Evolutionary conservation across 2,888 invertebrate species (phyloP), one percentile per base, ranked within the genome.

Genomic region (Agriopis leucophaearia): DNA sequence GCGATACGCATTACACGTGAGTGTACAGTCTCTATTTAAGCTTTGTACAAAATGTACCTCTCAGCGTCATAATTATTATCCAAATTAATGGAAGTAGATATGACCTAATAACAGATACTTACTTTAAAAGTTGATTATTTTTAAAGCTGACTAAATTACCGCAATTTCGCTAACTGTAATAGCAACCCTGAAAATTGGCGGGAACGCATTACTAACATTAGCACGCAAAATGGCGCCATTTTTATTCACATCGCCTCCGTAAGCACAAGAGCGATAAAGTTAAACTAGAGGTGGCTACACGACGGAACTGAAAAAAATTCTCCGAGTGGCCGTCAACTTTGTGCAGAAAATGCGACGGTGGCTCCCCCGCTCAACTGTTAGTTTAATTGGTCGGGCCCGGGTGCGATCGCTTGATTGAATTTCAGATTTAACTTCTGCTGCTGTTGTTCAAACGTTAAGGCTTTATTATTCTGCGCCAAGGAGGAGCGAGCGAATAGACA

Each of bases 341-440:
- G 16, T 16, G 16, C 8, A 6, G 1, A 12, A 40, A 54, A 54
- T 18, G 12, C 40, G n/a, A 12, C 7, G 2, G 40, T 40, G 54
- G 54, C 54, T 36, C 38, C 16, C 40, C 8, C 54, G 8, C 8
- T 15, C 15, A 15, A 54, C 38, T 40, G 1, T 40, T 8, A 18
- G 40, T 40, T n/a, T 9, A 36, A 36, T 36, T 9, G 9, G 51
- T 50, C 35, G 48, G 7, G 16, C 10, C n/a, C 16, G 16, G 40
- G 38, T 10, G 45, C 59, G 47, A 54, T 45, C 55, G 62, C 62
- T 66, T 61, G 62, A 66, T 66, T 66, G 62, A 57, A 66, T 62
- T 62, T 66, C 62, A 57, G 62, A 66, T 66, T 66, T 38, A 18
- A 66, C 62, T 57, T 52, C n/a, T n/a, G 50, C 27, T 35, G 38